Evolutionary conservation across 2,888 invertebrate species (phyloP).

Genomic region (Epiblema foenella): DNA sequence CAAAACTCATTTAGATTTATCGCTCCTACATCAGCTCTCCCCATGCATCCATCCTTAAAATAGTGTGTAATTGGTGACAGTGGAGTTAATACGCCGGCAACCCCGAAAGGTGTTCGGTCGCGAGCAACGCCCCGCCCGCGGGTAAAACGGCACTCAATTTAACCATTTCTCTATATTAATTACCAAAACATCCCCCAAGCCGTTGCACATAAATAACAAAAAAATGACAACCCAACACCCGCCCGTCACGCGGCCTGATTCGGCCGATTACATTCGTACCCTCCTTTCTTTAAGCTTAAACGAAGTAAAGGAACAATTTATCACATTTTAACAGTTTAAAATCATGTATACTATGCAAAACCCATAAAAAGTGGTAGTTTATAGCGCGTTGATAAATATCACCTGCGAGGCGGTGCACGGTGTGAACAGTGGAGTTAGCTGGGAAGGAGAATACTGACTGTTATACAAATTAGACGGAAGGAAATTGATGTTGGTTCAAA

Average conservation of each 20-base stretch:
- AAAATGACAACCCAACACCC: slow-evolving; percentile 60
- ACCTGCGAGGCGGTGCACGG: slow-evolving; percentile 56
- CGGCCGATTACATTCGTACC: slow-evolving; percentile 63
- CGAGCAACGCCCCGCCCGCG: slow-evolving; percentile 59
- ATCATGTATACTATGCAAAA: slow-evolving; percentile 58
- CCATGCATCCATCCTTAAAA: slow-evolving; percentile 40
- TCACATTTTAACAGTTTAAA: slow-evolving; percentile 65
- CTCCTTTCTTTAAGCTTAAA: slow-evolving; percentile 61
- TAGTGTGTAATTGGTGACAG: slow-evolving; percentile 59
- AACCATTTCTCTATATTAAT: slow-evolving; percentile 76
- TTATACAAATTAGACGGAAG: slow-evolving; percentile 32
- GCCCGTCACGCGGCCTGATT: slow-evolving; percentile 91
- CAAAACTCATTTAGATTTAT: slow-evolving; percentile 41
- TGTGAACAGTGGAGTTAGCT: slow-evolving; percentile 29
- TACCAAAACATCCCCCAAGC: slow-evolving; percentile 67
- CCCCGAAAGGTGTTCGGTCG: slow-evolving; percentile 67
- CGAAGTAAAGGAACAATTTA: slow-evolving; percentile 71
- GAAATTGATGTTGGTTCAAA: slow-evolving; percentile 13
- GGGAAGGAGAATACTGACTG: slow-evolving; percentile 22
- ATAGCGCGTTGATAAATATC: slow-evolving; percentile 51
- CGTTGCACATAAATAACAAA: slow-evolving; percentile 72
- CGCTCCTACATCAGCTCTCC: slow-evolving; percentile 31
- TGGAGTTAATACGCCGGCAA: slow-evolving; percentile 56
- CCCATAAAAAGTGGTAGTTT: slow-evolving; percentile 57
- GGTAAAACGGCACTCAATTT: slow-evolving; percentile 73